These are phyloP conservation scores for Micromys minutus DNA, from an alignment of 2,113 vertebrate species.

Conservation along the genomic window DNA sequence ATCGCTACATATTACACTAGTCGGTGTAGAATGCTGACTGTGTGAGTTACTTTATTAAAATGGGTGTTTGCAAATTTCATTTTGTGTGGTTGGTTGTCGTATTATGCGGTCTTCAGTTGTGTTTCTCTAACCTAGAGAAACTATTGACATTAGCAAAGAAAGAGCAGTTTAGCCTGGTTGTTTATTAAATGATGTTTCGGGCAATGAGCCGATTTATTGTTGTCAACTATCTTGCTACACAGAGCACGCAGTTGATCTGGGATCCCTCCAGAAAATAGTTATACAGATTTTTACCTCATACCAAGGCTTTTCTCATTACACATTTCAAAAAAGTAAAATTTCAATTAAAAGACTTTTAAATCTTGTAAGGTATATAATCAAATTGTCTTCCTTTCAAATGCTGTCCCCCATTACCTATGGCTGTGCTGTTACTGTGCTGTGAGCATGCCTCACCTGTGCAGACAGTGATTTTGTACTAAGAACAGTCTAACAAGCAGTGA, in stretches of 20 bases:
- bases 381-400: background rate
- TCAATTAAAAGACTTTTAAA: background rate
- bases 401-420: background rate
- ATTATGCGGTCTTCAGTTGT: constrained; percentile 53
- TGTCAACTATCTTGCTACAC: background rate
- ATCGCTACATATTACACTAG: constrained; percentile 76
- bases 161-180: constrained; percentile 67
- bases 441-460: background rate
- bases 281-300: background rate
- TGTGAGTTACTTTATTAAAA: constrained; percentile 58
- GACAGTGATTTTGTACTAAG: constrained; percentile 30
- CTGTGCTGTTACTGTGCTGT: constrained; percentile 6
- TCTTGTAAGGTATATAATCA: background rate
- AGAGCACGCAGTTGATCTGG: constrained; percentile 45
- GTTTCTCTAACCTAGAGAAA: constrained; percentile 57
- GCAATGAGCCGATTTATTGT: constrained; percentile 48
- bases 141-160: constrained; percentile 66
- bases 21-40: constrained; percentile 62
- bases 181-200: constrained; percentile 65
- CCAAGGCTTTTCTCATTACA: constrained; percentile 45
- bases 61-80: constrained; percentile 17
- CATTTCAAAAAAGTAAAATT: constrained; percentile 31
- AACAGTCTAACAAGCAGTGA: background rate
- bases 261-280: constrained; percentile 27
- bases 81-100: constrained; percentile 14